A percentile compares a stretch with the other conserved stretches of the same genome.
These are phyloP conservation scores for Cyanoramphus novaezelandiae DNA, from an alignment of 2,113 vertebrate genomes.

Conservation along the genomic window DNA sequence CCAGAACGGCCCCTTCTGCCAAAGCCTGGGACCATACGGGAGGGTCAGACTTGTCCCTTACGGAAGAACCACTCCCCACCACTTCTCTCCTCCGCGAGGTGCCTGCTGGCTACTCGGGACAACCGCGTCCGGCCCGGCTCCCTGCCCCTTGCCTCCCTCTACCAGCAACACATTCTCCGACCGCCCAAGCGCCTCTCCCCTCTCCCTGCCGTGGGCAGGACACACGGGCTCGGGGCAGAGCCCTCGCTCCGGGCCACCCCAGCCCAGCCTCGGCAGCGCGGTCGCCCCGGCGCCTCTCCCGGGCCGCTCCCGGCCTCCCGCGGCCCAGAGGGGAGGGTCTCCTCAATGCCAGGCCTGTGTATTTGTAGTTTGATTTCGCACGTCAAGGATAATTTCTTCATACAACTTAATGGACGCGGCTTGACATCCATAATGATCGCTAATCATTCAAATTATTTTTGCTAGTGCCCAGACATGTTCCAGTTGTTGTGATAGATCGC, in stretches of 20 bases:
- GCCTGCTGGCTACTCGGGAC: not conserved
- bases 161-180: not conserved
- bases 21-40: not conserved
- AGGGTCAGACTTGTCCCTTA: not conserved
- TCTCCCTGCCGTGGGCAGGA: not conserved
- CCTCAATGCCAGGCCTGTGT: conserved; percentile 76
- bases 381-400: conserved; percentile 85
- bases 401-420: conserved; percentile 81
- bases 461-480: conserved; percentile 81
- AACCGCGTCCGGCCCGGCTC: not conserved
- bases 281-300: not conserved
- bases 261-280: not conserved
- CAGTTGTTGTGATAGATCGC: conserved; percentile 88
- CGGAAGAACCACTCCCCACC: not conserved
- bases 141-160: not conserved
- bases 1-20: not conserved
- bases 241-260: not conserved
- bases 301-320: conserved; percentile 21
- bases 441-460: conserved; percentile 87
- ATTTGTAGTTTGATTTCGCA: conserved; percentile 76
- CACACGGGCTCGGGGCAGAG: not conserved
- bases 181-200: fast-evolving
- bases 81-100: not conserved
- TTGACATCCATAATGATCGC: conserved; percentile 85
- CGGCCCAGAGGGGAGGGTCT: not conserved